Base-by-base conservation (phyloP, 1,140 invertebrate genomes). In the Microplitis mediator region DNA sequence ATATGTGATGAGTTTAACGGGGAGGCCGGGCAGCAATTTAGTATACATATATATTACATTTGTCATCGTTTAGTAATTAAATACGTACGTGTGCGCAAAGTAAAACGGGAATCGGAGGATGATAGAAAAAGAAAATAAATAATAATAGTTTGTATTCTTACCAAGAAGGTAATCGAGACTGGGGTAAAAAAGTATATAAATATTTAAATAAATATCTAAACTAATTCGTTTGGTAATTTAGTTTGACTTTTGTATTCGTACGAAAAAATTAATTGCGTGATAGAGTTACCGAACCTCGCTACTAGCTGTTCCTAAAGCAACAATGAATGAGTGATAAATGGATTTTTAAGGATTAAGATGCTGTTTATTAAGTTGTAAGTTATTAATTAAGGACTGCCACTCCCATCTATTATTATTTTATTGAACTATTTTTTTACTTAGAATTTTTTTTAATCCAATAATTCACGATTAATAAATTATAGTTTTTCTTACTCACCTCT, bases 271-370 rank as follows among this genome's bases (percentile, higher is more conserved):
- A 80, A 85, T 84, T 84, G 84, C 84, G 85, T 86, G 85, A 86
- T 86, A 86, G 85, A 85, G 83, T 85, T 84, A 86, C 84, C 83
- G 82, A 86, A 85, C 84, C 84, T 85, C 85, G 85, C 84, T 85
- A 84, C 81, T 86, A 86, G 85, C 83, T 86, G 85, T 86, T 86
- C 85, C 85, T 86, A 86, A 86, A 85, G 84, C 81, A 85, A 86
- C 82, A 85, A 86, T 85, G 85, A 84, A 82, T 86, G 85, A 85
- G 82, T 86, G 85, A 85, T 85, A 82, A 83, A 81, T 77, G 80
- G 74, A 72, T 82, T 80, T 23, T 77, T 81, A 81, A 84, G 74
- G 82, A 80, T 79, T 81, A 78, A 79, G 71, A 79, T 72, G 75
- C 58, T 79, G 82, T 81, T 84, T 14, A 80, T 83, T 81, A 76